Base-by-base conservation (phyloP, 2,888 invertebrate genomes). In the Pheosia gnoma region DNA sequence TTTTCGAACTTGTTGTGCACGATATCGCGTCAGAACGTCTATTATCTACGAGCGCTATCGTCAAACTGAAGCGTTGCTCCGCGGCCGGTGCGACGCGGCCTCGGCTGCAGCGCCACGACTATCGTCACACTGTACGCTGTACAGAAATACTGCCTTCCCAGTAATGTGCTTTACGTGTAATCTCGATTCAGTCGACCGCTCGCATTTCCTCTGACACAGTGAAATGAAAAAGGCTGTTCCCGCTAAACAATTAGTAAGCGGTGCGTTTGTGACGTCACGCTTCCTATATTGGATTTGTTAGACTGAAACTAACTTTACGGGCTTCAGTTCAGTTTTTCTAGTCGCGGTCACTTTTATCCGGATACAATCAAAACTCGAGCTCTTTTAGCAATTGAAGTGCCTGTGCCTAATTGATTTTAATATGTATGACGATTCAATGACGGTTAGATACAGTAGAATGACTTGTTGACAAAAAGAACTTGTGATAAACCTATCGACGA, bases 31-130 rank as follows among this genome's bases (percentile, higher is more conserved):
- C 72, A 72, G 80, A 73, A 71, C 91, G 90, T 87, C 82, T 85
- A 82, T 77, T 78, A 78, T 75, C 79, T 71, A 72, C 75, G 87
- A 87, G 84, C 83, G 88, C 89, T 87, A 87, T 87, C 86, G 86
- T 75, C 79, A 78, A 68, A 92, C 92, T 92, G 90, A 90, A 78
- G 80, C 74, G 70, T 10, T 25, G 61, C 67, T 72, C 70, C 64
- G 65, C 62, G 70, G 67, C 67, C 70, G 78, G 65, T 72, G 63
- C 75, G 70, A 58, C 62, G 77, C 75, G 76, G 73, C 72, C 59
- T 64, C 70, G 77, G 74, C 73, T 69, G 71, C 72, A 74, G 77
- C 72, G 76, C 71, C 72, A 63, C 68, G 68, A 53, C 64, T 72
- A 77, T 81, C 83, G 84, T 83, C 83, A 85, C 73, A 59, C 59